A percentile compares a stretch with the other conserved stretches of the same genome.
Conservation (phyloP, 2,888 invertebrate genomes). For the Heteromurus nitidus region DNA sequence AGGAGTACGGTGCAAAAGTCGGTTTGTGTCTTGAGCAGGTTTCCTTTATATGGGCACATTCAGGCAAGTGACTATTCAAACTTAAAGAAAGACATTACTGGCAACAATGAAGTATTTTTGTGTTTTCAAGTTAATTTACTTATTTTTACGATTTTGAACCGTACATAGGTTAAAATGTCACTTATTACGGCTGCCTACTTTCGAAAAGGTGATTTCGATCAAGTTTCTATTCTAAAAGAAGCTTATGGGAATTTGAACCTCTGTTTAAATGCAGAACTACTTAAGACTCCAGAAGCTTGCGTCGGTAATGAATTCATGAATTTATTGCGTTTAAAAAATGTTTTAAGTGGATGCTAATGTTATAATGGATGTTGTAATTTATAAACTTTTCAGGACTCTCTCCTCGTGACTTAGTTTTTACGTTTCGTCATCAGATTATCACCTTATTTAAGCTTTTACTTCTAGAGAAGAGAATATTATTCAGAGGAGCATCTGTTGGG, state of each 20-base stretch:
- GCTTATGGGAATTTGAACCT: conserved; percentile 94
- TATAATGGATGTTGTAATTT: not conserved
- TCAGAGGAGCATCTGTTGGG: conserved; percentile 94
- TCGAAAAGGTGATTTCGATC: conserved; percentile 93
- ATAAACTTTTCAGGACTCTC: conserved; percentile 83
- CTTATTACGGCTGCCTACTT: conserved; percentile 98
- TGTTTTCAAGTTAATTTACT: too few species aligned
- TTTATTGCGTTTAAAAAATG: not conserved
- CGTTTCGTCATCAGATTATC: conserved; percentile 93
- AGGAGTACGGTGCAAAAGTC: conserved; percentile 98
- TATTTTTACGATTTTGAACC: not conserved
- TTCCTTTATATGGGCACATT: conserved; percentile 94
- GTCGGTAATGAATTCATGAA: conserved; percentile 78
- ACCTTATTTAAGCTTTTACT: conserved; percentile 93
- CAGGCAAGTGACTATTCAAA: conserved; percentile 83
- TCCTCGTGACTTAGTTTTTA: conserved; percentile 85
- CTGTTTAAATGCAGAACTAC: conserved; percentile 81
- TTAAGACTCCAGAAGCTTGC: conserved; percentile 80
- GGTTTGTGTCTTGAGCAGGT: conserved; percentile 93
- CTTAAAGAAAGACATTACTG: too few species aligned
- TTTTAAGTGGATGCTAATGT: not conserved
- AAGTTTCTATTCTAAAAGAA: conserved; percentile 90
- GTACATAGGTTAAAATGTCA: conserved; percentile 84
- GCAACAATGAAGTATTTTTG: not conserved
- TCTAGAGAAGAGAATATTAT: conserved; percentile 90